phyloP scores from a whole-genome alignment of 2,888 invertebrate species.

The Carcina quercana region DNA sequence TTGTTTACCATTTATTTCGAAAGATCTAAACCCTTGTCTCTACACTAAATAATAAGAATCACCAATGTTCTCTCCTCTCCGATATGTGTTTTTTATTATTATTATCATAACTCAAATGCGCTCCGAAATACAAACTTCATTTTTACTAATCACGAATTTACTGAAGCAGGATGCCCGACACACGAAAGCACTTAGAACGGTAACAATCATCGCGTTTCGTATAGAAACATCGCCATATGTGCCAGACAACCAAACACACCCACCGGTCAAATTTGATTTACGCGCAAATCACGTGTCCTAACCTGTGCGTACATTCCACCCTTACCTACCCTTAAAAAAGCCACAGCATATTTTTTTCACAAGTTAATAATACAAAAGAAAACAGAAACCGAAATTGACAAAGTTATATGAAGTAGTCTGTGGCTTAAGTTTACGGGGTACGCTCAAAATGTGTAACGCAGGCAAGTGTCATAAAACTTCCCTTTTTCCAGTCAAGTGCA shows the following conservation, averaged over 20 bases:
- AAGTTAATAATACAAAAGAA: too few species aligned
- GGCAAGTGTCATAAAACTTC: conserved; percentile 48
- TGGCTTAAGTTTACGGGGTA: conserved; percentile 22
- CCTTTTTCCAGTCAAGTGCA: conserved; percentile 58
- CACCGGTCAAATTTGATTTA: conserved; percentile 74
- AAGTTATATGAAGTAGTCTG: too few species aligned
- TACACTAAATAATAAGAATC: too few species aligned
- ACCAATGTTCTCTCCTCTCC: too few species aligned
- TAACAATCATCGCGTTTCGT: conserved; percentile 41
- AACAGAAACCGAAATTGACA: too few species aligned
- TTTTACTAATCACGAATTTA: conserved; percentile 51
- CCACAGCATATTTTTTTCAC: conserved; percentile 26
- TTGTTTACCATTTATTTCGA: too few species aligned
- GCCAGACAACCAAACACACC: conserved; percentile 61
- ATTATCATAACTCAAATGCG: too few species aligned
- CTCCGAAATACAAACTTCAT: conserved; percentile 22
- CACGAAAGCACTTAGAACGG: conserved; percentile 58
- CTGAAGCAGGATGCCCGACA: conserved; percentile 42
- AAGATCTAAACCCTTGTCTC: too few species aligned
- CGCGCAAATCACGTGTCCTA: conserved; percentile 73
- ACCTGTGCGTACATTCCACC: conserved; percentile 42
- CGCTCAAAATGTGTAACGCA: conserved; percentile 24
- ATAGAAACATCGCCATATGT: conserved; percentile 67
- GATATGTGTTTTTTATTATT: too few species aligned
- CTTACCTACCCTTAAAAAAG: conserved; percentile 20